Evolutionary conservation across 2,797 vertebrate genomes (phyloP), one percentile per base, ranked within the genome.

Genomic region (Tarsius wallacei): DNA sequence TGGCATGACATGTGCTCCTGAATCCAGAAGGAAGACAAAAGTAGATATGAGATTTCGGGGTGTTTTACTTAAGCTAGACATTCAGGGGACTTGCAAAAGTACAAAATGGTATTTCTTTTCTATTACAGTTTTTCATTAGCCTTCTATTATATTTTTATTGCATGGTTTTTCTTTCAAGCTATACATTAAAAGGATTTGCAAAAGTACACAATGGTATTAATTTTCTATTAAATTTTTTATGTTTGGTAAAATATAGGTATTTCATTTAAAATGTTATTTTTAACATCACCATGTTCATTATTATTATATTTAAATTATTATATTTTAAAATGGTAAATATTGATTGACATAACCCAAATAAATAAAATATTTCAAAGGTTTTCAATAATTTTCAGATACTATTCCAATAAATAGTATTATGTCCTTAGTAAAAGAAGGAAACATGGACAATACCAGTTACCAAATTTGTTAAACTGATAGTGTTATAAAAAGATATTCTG

Each of bases 401-500:
- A 22, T 64, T 21, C 28, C 19, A 94, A 51, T 47, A 85, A 66
- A 68, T 26, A 68, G 57, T 74, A 68, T 64, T 31, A 70, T 73
- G 80, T 53, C 12, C 63, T 36, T 81, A 78, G 33, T 64, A 64
- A 90, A 19, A 87, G 19, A 90, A 77, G 42, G 19, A 68, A 80
- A 77, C 22, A 71, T 7, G 2, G 21, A 81, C 68, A 90, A 16
- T 0, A 49, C 42, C 24, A 73, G 24, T 36, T 71, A 51, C 74
- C 47, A 90, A 77, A 71, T 77, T n/a, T 77, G 6, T n/a, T 42
- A 55, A 76, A 49, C 76, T 68, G 87, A 61, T 71, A 42, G 22
- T 90, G 49, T 51, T 84, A 42, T 28, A 84, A 80, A 86, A 84
- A 88, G 73, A 15, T 73, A 51, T 94, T 91, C 61, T 42, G 71